These are phyloP conservation scores for Drosophila greeni DNA, from an alignment of 2,888 invertebrate genomes.

Conservation along the genomic window DNA sequence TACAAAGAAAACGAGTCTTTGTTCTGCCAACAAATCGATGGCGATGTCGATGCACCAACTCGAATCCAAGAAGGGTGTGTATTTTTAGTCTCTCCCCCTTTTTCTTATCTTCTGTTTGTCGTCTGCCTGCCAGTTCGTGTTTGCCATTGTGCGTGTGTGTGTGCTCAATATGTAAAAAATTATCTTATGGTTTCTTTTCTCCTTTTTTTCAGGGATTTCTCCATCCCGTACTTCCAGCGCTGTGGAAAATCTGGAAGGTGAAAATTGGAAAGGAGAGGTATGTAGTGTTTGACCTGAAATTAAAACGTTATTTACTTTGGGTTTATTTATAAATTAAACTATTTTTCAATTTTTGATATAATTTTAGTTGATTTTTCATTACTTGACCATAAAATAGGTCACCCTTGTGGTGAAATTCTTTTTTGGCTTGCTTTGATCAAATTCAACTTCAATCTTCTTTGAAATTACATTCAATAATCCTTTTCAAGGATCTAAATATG, in stretches of 20 bases:
- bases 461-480: too few species aligned
- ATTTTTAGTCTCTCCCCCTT: conserved; percentile 33
- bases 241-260: background rate
- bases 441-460: too few species aligned
- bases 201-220: conserved; percentile 15
- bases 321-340: background rate
- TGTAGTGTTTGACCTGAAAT: conserved; percentile 10
- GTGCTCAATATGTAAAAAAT: conserved; percentile 25
- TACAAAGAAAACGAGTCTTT: conserved; percentile 70
- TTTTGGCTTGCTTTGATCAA: too few species aligned
- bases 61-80: conserved; percentile 58
- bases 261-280: conserved; percentile 7
- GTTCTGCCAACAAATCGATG: conserved; percentile 43
- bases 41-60: conserved; percentile 46
- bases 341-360: background rate
- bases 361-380: background rate
- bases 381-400: conserved; percentile 22
- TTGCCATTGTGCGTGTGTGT: conserved; percentile 3
- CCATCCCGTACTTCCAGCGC: background rate
- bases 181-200: conserved; percentile 10
- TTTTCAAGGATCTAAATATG: background rate
- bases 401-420: background rate
- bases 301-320: background rate
- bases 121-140: conserved; percentile 7
- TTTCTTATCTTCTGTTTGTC: conserved; percentile 25